Evolutionary conservation across 2,888 invertebrate species (phyloP), one percentile per base, ranked within the genome.

Genomic region (Camponotus fellah): DNA sequence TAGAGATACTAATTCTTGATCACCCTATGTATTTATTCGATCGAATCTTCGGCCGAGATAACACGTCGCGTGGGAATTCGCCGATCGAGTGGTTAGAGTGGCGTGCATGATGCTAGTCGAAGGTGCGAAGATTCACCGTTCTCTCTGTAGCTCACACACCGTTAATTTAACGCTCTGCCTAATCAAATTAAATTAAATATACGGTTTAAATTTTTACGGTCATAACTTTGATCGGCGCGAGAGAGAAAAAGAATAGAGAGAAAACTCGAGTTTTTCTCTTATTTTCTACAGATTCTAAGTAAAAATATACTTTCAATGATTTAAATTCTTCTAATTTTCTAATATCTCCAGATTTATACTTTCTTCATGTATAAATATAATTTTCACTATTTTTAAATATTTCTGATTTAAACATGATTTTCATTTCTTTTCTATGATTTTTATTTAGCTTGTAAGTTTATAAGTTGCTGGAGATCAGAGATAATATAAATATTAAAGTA

Each of bases 1-100:
- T 46, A 26, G 40, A 40, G 5, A 26, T 0, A 26, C 10, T 43
- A 77, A 26, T 21, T 26, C 26, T 1, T 2, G 53, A 17, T 46
- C 43, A 69, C 43, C 43, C 8, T 58, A 3, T 43, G 4, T 12
- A 43, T 17, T 17, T 68, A 49, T 21, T 3, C n/a, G 21, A 17
- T 58, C 12, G 21, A 79, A 79, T 60, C 71, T 69, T 69, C 17
- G 46, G n/a, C 34, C 68, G 21, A 69, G 46, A 79, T 79, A 69
- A 79, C 46, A 46, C 17, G 32, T 68, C 32, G 68, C 68, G 58
- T 71, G 71, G 17, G 71, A 79, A 79, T 79, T 34, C 34, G 21
- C 34, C 32, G 79, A 71, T 79, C 71, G 58, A 71, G 34, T 40
- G 34, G 46, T 71, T 79, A 58, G 58, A 66, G 17, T 43, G 9